A percentile compares a stretch with the other conserved stretches of the same genome.
Evolutionary conservation across 2,113 vertebrate species (phyloP).

Genomic region (Garra rufa): DNA sequence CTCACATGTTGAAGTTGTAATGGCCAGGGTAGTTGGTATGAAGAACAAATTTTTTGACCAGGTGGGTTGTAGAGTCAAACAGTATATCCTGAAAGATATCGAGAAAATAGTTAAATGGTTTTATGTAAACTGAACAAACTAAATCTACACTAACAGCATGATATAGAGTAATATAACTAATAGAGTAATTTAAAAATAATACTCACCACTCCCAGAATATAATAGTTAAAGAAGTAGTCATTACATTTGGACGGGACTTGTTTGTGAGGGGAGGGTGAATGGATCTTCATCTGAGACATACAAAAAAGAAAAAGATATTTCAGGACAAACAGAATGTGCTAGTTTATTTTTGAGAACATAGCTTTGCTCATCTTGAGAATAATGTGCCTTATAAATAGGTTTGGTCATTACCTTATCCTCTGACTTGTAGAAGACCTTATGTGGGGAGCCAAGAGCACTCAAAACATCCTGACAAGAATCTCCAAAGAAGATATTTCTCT

Average conservation of each 20-base stretch:
- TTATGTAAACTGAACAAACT: background rate
- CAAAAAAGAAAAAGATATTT: background rate
- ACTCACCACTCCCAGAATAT: constrained; percentile 97
- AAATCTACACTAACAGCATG: background rate
- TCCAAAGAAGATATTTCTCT: constrained; percentile 93
- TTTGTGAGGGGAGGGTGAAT: constrained; percentile 98
- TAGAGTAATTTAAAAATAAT: background rate
- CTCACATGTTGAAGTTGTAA: constrained; percentile 99
- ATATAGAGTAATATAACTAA: background rate
- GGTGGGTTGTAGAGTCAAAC: constrained; percentile 95
- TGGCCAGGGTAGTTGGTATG: constrained; percentile 98
- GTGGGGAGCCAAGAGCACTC: constrained; percentile 92
- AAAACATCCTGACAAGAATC: constrained; percentile 98
- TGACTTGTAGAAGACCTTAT: constrained; percentile 99
- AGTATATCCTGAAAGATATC: constrained; percentile 86
- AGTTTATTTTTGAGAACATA: background rate
- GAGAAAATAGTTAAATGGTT: background rate
- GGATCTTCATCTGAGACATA: constrained; percentile 94
- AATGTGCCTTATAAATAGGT: background rate
- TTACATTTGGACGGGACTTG: constrained; percentile 99
- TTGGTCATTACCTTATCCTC: constrained; percentile 89
- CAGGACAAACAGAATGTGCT: background rate
- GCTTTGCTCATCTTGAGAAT: background rate
- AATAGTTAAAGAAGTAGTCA: constrained; percentile 99
- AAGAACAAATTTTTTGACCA: constrained; percentile 98